Base-by-base conservation (phyloP, 2,113 vertebrate species). In the Triplophysa dalaica region DNA sequence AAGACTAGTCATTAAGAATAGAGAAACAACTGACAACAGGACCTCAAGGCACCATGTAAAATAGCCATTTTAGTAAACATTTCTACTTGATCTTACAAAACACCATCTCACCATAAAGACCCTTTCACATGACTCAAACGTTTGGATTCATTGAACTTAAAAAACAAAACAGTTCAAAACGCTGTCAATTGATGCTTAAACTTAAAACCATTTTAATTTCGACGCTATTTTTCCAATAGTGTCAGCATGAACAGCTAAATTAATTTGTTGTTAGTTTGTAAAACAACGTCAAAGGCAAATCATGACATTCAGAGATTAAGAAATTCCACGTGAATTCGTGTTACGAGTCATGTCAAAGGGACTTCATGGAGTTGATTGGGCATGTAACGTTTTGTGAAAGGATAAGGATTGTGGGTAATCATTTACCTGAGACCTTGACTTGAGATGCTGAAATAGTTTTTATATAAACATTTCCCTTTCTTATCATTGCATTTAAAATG, bases 371-470 rank as follows among this genome's bases (percentile, higher is more conserved):
- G 5, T 70, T 50, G 60, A 33, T 45, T 22, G 41, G n/a, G 2
- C 21, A 68, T 43, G 43, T 12, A 1, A 33, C 56, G 48, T 19
- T 56, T 56, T 63, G 33, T 22, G 33, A 45, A 70, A 29, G 24
- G 4, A 33, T 69, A 83, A 64, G 48, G 69, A 76, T 58, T 45
- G 41, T 68, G 58, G 54, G 29, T 77, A 64, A 84, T 56, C 65
- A 24, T 78, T 78, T 58, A 70, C 83, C 79, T 81, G 83, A 84
- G 83, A 81, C 33, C 61, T 41, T 14, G 22, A 62, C 61, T 16
- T 74, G 79, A 84, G 79, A 81, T 81, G 82, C 65, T 75, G 7
- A 9, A 79, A 68, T 52, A 33, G 38, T 64, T 67, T 67, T 21
- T 13, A 41, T 41, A 50, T 50, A n/a, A 21, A 22, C 2, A 61